phyloP scores from a whole-genome alignment of 2,797 vertebrate species.

The Channallabes apus region DNA sequence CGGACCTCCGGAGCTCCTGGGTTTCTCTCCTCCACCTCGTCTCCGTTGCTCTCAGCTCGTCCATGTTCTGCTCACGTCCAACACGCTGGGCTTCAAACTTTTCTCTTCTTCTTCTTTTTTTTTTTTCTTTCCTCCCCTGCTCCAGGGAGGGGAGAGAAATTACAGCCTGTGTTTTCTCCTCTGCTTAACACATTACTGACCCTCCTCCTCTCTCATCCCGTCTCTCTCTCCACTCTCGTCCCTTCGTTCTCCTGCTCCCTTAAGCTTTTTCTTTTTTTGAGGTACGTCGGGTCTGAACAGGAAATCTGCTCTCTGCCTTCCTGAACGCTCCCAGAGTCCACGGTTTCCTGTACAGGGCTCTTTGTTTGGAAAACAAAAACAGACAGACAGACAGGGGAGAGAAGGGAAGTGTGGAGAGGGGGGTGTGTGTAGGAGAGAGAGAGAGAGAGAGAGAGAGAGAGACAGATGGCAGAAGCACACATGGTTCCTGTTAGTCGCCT shows the following conservation, averaged over 20 bases:
- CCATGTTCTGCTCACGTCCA: conserved; percentile 43
- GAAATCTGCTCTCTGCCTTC: conserved; percentile 75
- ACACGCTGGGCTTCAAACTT: conserved; percentile 59
- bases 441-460: conserved; percentile 35
- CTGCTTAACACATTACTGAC: conserved; percentile 56
- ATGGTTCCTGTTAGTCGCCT: conserved; percentile 45
- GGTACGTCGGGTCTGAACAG: conserved; percentile 59
- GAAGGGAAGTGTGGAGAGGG: conserved; percentile 71
- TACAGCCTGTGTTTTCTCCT: conserved; percentile 69
- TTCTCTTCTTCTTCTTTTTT: conserved; percentile 29
- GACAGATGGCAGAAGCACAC: conserved; percentile 42
- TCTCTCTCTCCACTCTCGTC: conserved; percentile 25
- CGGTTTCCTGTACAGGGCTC: conserved; percentile 79
- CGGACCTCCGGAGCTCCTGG: conserved; percentile 34
- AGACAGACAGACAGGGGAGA: conserved; percentile 69
- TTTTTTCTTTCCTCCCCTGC: conserved; percentile 41
- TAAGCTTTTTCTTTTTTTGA: conserved; percentile 47
- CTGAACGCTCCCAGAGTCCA: conserved; percentile 80
- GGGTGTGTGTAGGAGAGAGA: conserved; percentile 1
- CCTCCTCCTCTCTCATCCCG: conserved; percentile 40
- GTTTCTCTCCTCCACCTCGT: conserved; percentile 31
- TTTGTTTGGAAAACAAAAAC: conserved; percentile 79
- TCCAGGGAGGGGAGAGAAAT: conserved; percentile 63
- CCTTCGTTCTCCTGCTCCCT: conserved; percentile 24
- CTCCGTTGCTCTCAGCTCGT: conserved; percentile 33